These are phyloP conservation scores for Spinus olivaceus DNA, from an alignment of 2,797 vertebrate species.

Conservation along the genomic window DNA sequence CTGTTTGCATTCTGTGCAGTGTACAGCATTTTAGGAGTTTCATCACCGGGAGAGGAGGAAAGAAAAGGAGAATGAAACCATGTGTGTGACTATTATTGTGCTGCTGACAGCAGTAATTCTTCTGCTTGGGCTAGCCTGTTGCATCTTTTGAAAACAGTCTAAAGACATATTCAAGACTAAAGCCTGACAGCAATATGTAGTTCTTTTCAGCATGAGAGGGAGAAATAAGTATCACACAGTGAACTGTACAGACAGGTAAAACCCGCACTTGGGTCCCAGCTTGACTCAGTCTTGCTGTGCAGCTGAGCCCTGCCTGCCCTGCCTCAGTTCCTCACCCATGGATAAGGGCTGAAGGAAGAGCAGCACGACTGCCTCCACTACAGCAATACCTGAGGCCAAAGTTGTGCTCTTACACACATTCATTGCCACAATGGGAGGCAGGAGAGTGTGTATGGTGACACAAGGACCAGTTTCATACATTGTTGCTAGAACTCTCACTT, in stretches of 20 bases:
- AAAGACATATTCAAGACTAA: neutral
- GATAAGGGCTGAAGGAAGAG: neutral
- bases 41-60: neutral
- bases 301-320: neutral
- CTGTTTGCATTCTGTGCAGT: neutral
- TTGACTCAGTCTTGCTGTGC: neutral
- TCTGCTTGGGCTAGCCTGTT: neutral
- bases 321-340: neutral
- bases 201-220: neutral
- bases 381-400: neutral
- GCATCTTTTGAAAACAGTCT: neutral
- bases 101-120: neutral
- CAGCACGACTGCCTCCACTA: neutral
- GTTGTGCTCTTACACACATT: neutral
- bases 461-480: neutral
- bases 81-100: neutral
- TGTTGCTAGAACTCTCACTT: neutral
- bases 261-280: neutral
- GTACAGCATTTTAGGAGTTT: neutral
- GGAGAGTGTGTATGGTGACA: neutral
- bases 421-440: neutral
- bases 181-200: neutral
- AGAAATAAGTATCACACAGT: neutral
- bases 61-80: neutral
- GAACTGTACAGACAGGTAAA: neutral